Evolutionary conservation across 2,113 vertebrate species (phyloP).

Genomic region (Perccottus glenii): DNA sequence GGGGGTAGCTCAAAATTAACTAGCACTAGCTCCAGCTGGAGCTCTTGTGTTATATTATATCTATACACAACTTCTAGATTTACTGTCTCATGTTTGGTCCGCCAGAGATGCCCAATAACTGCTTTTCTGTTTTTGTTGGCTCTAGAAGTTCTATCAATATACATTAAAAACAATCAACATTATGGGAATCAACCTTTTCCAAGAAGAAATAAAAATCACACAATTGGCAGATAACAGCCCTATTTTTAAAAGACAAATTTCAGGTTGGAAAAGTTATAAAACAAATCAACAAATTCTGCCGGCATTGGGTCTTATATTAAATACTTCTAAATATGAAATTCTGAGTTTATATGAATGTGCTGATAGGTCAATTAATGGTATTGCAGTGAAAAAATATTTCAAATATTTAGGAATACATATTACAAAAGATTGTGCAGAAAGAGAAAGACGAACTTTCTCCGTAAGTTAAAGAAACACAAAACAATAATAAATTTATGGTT

Average conservation of each 20-base stretch:
- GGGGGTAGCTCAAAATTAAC: too few relatives aligned
- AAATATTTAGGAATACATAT: not conserved
- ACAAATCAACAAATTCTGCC: not conserved
- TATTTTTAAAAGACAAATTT: not conserved
- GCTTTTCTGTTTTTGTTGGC: too few relatives aligned
- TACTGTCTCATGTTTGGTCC: too few relatives aligned
- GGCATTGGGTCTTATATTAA: too few relatives aligned
- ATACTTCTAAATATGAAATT: not conserved
- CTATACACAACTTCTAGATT: too few relatives aligned
- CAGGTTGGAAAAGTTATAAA: not conserved
- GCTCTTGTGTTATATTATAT: too few relatives aligned
- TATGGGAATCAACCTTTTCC: too few relatives aligned
- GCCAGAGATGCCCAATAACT: too few relatives aligned
- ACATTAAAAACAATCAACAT: not conserved
- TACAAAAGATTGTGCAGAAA: not conserved
- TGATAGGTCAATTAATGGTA: not conserved
- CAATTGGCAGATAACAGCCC: not conserved
- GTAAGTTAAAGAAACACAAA: not conserved
- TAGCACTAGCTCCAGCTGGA: too few relatives aligned
- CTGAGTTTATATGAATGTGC: not conserved
- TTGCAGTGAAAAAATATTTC: not conserved
- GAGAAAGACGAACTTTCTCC: not conserved
- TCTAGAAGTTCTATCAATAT: too few relatives aligned
- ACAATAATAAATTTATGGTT: not conserved
- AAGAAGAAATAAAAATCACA: too few relatives aligned